Evolutionary conservation across 1,140 invertebrate species (phyloP).

Genomic region (Meloidogyne exigua): DNA sequence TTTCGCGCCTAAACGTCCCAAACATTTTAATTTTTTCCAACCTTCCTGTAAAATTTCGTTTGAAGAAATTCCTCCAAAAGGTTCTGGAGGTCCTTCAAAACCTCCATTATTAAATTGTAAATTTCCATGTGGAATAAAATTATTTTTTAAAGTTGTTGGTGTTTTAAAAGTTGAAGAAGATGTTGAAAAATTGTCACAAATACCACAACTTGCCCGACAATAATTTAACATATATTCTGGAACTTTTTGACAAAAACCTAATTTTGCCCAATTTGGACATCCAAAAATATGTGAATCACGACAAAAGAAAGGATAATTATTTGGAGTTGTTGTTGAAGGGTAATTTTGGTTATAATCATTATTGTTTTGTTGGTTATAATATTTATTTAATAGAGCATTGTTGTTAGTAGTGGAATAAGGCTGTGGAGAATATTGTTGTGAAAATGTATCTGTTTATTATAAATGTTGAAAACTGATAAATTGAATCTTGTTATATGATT

Average conservation of each 20-base stretch:
- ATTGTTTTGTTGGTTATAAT: too few species aligned
- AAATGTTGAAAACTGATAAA: too few species aligned
- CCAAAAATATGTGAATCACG: slow-evolving; percentile 34
- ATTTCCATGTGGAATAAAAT: neutral
- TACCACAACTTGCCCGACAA: slow-evolving; percentile 29
- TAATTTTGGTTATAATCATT: too few species aligned
- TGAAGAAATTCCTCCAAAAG: neutral
- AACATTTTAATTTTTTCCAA: neutral
- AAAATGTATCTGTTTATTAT: too few species aligned
- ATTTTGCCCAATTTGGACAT: slow-evolving; percentile 30
- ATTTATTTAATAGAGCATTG: too few species aligned
- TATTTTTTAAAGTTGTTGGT: neutral
- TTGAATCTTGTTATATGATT: too few species aligned
- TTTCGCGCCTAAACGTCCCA: too few species aligned
- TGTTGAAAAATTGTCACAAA: slow-evolving; percentile 14
- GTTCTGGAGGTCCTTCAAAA: neutral
- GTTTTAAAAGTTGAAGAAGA: neutral
- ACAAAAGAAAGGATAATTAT: slow-evolving; percentile 2
- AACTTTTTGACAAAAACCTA: slow-evolving; percentile 24
- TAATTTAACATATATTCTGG: slow-evolving; percentile 36
- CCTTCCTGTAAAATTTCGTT: neutral
- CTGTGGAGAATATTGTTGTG: too few species aligned
- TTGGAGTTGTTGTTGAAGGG: too few species aligned
- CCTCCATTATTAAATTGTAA: neutral
- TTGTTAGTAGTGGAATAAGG: too few species aligned